Conservation (phyloP, 1,140 invertebrate genomes). For the Phenacoccus solenopsis region DNA sequence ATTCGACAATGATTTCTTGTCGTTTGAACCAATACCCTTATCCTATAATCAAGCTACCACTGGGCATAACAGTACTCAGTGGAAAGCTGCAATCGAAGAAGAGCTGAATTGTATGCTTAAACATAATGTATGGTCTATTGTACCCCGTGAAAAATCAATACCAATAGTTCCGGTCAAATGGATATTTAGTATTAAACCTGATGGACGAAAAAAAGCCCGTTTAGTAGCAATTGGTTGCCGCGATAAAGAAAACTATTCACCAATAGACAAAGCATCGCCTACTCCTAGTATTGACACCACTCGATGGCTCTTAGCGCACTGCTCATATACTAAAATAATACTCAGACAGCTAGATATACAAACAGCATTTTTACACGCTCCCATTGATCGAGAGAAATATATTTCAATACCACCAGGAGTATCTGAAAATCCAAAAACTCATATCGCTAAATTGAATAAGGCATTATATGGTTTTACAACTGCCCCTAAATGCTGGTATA, state of each 20-base stretch:
- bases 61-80: constrained; percentile 15
- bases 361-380: constrained; percentile 1
- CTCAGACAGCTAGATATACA: constrained; percentile 21
- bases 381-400: background rate
- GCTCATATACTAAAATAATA: constrained; percentile 27
- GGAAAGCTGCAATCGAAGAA: constrained; percentile 25
- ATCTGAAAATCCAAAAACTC: background rate
- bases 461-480: constrained; percentile 28
- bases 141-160: constrained; percentile 27
- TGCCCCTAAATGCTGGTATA: constrained; percentile 30
- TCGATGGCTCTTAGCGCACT: constrained; percentile 29
- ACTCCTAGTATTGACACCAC: constrained; percentile 25
- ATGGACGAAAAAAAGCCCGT: constrained; percentile 23
- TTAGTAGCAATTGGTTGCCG: constrained; percentile 24
- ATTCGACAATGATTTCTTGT: too few relatives aligned
- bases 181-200: constrained; percentile 24
- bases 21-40: background rate
- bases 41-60: background rate
- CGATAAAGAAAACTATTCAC: constrained; percentile 21
- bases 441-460: constrained; percentile 20
- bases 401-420: constrained; percentile 1
- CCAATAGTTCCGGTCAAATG: constrained; percentile 28
- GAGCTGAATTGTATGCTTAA: constrained; percentile 24
- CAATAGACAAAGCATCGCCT: constrained; percentile 29
- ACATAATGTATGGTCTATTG: constrained; percentile 31